These are phyloP conservation scores for Melipona beecheii DNA, from an alignment of 2,888 invertebrate species.

Conservation along the genomic window DNA sequence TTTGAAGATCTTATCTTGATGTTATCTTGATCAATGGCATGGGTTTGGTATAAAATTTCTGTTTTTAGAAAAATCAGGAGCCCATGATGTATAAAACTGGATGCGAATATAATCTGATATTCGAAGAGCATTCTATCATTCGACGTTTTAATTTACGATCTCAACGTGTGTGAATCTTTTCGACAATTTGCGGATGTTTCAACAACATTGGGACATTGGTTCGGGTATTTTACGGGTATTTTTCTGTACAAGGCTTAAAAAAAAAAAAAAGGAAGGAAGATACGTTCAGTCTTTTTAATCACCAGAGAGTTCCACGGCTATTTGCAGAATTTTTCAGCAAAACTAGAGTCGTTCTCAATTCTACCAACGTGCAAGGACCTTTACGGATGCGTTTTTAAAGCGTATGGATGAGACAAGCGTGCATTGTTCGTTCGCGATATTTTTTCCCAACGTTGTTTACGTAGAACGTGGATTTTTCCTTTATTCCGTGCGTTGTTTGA, in stretches of 20 bases:
- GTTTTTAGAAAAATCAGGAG: neutral
- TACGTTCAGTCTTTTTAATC: neutral
- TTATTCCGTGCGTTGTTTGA: neutral
- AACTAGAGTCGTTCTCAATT: neutral
- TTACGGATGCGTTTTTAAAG: constrained; percentile 5
- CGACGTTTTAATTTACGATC: neutral
- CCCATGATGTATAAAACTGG: no score
- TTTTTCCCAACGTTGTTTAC: constrained; percentile 1
- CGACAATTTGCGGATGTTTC: neutral
- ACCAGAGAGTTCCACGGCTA: neutral
- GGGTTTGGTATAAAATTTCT: no score
- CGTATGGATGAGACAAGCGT: constrained; percentile 24
- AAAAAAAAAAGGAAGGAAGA: neutral
- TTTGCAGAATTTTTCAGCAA: neutral
- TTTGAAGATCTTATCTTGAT: no score
- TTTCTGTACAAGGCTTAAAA: neutral
- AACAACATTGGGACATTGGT: neutral
- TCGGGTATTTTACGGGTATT: neutral
- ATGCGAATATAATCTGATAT: no score
- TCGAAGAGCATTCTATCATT: neutral
- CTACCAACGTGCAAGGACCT: constrained; percentile 22
- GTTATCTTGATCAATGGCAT: no score
- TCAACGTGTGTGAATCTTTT: neutral
- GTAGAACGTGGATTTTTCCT: neutral
- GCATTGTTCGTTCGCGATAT: neutral